phyloP scores from a whole-genome alignment of 1,140 invertebrate genomes.

The Stegodyphus mimosarum region DNA sequence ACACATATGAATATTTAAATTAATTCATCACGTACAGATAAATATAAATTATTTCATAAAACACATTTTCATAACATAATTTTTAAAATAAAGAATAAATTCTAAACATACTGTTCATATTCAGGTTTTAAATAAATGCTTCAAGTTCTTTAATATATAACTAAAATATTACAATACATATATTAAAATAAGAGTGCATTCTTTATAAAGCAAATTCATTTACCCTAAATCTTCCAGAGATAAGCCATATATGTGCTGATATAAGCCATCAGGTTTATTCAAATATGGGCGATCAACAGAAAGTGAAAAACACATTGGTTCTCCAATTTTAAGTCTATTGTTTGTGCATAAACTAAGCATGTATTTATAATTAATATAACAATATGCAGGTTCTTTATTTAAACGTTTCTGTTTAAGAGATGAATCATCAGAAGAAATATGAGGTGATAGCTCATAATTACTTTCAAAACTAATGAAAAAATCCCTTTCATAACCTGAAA shows the following conservation, averaged over 20 bases:
- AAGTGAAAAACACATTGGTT: constrained; percentile 16
- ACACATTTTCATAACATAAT: too few relatives aligned
- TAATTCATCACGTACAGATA: too few relatives aligned
- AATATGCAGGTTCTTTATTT: constrained; percentile 13
- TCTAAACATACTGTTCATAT: too few relatives aligned
- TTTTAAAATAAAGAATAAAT: too few relatives aligned
- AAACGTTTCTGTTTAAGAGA: constrained; percentile 1
- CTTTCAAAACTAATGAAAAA: constrained; percentile 44
- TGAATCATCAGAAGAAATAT: neutral
- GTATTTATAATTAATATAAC: constrained; percentile 3
- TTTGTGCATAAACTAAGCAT: neutral
- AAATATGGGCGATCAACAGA: constrained; percentile 23
- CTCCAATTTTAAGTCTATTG: neutral
- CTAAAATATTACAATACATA: too few relatives aligned
- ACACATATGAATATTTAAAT: too few relatives aligned
- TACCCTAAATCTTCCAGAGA: constrained; percentile 42
- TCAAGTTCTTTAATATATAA: too few relatives aligned
- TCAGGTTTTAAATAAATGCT: too few relatives aligned
- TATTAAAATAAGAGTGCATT: too few relatives aligned
- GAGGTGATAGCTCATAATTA: constrained; percentile 6
- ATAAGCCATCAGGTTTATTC: constrained; percentile 22
- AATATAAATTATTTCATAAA: too few relatives aligned
- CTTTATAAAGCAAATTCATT: too few relatives aligned
- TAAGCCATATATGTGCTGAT: constrained; percentile 4
- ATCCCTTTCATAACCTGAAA: constrained; percentile 10